phyloP scores from a whole-genome alignment of 2,888 invertebrate genomes.

The Cotesia congregata region DNA sequence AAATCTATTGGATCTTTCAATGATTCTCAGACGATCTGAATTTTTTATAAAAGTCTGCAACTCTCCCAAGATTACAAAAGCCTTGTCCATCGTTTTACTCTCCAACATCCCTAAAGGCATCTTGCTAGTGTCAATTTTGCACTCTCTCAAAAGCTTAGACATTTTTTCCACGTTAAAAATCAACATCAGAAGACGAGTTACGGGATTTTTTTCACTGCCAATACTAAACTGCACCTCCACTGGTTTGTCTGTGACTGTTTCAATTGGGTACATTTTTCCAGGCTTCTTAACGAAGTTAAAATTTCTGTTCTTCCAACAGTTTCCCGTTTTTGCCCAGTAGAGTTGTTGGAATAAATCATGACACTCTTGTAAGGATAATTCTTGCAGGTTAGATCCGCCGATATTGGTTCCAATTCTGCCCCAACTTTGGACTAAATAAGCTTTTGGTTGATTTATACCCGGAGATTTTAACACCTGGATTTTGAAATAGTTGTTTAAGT shows the following conservation, averaged over 20 bases:
- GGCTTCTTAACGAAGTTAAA: conserved; percentile 80
- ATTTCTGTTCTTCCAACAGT: conserved; percentile 78
- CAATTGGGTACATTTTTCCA: conserved; percentile 85
- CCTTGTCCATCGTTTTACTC: conserved; percentile 88
- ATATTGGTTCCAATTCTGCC: conserved; percentile 96
- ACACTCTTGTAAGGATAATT: conserved; percentile 73
- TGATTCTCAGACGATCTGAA: conserved; percentile 72
- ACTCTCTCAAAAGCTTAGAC: conserved; percentile 94
- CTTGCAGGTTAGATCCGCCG: conserved; percentile 80
- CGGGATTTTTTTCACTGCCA: conserved; percentile 78
- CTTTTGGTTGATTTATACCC: conserved; percentile 71
- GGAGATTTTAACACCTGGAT: conserved; percentile 90
- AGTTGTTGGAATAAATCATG: conserved; percentile 75
- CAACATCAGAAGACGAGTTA: conserved; percentile 86
- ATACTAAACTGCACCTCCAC: conserved; percentile 72
- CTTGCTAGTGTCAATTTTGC: conserved; percentile 96
- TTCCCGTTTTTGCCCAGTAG: conserved; percentile 87
- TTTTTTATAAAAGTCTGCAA: conserved; percentile 74
- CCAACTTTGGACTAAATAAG: conserved; percentile 92
- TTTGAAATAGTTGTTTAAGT: conserved; percentile 96
- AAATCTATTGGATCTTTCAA: conserved; percentile 93
- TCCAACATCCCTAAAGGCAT: conserved; percentile 99
- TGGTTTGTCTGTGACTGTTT: conserved; percentile 75
- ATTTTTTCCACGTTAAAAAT: conserved; percentile 94
- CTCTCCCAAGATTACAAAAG: conserved; percentile 85